Evolutionary conservation across 2,888 invertebrate genomes (phyloP).

Genomic region (Apotomis turbidana): DNA sequence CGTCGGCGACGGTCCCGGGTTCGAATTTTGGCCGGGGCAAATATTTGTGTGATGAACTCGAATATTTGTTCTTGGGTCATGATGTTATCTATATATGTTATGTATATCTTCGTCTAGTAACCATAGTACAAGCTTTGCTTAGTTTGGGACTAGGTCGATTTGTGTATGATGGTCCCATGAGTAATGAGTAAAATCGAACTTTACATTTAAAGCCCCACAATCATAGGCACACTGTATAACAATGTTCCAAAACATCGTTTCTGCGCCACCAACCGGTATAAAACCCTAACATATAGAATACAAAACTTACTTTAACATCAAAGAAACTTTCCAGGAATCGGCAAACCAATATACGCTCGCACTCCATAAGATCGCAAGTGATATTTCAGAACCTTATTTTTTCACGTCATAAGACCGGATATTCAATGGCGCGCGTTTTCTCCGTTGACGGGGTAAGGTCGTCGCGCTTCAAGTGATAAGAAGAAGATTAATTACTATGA

Average conservation of each 20-base stretch:
- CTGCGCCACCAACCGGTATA: neutral
- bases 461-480: slow-evolving; percentile 52
- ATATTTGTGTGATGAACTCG: no score
- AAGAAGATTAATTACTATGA: slow-evolving; percentile 75
- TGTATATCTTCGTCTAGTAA: no score
- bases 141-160: no score
- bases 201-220: no score
- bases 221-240: slow-evolving; percentile 42
- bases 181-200: no score
- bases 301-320: slow-evolving; percentile 11
- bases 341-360: slow-evolving; percentile 19
- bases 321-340: slow-evolving; percentile 26
- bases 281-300: neutral
- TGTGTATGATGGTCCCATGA: no score
- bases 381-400: neutral
- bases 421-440: neutral
- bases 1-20: no score
- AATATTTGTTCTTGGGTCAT: no score
- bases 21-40: no score
- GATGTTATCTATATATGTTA: no score
- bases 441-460: neutral
- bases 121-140: no score
- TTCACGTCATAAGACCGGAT: neutral
- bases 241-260: slow-evolving; percentile 44
- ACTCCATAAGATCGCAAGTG: slow-evolving; percentile 7